Evolutionary conservation across 1,140 invertebrate genomes (phyloP), one percentile per base, ranked within the genome.

Genomic region (Gonioctena quinquepunctata): DNA sequence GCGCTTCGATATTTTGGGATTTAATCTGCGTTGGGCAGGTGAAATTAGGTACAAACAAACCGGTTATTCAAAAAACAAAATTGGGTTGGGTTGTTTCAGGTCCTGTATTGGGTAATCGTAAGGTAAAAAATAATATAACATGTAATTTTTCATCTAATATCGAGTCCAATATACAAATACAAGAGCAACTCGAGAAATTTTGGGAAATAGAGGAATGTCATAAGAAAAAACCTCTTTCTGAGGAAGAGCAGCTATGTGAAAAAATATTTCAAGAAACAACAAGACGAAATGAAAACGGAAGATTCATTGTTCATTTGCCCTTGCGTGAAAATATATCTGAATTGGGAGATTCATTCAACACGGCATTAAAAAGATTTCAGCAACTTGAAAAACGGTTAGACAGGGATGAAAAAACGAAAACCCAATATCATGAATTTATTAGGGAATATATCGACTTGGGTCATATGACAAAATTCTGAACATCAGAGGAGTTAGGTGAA

Each of bases 271-370:
- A 19, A 5, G 26, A 16, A 27, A 61, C 57, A 27, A 61, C 57
- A 27, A 11, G 3, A 27, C 22, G 57, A 8, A n/a, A 25, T n/a
- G 57, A 61, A 61, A 18, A 13, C 3, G 57, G 57, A 61, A n/a
- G 57, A 27, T 61, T 61, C 27, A 61, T 61, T 61, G 57, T 61
- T 26, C 25, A 16, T n/a, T 61, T 33, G 16, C 23, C 57, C n/a
- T 27, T 61, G 3, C 2, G 8, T 11, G 28, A 42, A 8, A 42
- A 42, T 42, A n/a, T 42, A 11, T n/a, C 28, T 8, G n/a, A 42
- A 42, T 42, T 42, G 28, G 28, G 28, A 11, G 28, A 27, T 13
- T 6, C 26, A 27, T 23, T 60, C 27, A 11, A 16, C 7, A 56
- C 8, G 3, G 48, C 48, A 11, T 11, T 52, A 19, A 25, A 50